These are phyloP conservation scores for Nycticebus coucang DNA, from an alignment of 2,113 vertebrate genomes.

Conservation along the genomic window DNA sequence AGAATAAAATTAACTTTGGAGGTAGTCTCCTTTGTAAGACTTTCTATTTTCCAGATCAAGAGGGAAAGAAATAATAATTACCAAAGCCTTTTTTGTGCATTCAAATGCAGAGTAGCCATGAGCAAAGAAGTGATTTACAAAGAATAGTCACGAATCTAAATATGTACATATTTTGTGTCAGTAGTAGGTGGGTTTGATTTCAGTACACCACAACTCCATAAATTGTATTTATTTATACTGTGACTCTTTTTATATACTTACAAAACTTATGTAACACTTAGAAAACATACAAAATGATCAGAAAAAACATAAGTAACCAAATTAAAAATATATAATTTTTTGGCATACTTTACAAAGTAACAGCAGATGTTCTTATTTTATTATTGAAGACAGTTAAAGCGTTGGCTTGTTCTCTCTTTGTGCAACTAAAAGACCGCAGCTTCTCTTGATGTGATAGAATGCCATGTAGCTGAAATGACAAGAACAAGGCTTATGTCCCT, in stretches of 20 bases:
- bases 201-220: constrained; percentile 7
- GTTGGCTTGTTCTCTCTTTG: constrained; percentile 2
- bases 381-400: constrained; percentile 13
- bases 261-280: constrained; percentile 36
- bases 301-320: background rate
- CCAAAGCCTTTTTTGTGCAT: constrained; percentile 31
- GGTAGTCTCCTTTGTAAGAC: constrained; percentile 25
- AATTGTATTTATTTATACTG: constrained; percentile 26
- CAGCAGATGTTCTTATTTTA: background rate
- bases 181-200: constrained; percentile 36
- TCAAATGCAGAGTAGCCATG: background rate
- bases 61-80: background rate
- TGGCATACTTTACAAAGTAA: background rate
- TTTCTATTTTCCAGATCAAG: constrained; percentile 33
- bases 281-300: background rate
- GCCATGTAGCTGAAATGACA: background rate
- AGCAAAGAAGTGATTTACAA: constrained; percentile 47
- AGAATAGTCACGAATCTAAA: constrained; percentile 48
- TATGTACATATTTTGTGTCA: constrained; percentile 43
- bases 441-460: constrained; percentile 44
- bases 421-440: constrained; percentile 55
- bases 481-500: background rate
- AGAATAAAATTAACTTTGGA: background rate
- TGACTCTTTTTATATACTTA: background rate
- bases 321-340: constrained; percentile 28